Percentiles rank a stretch among this genome's conserved stretches.
phyloP scores from a whole-genome alignment of 2,888 invertebrate species.

The Podabrus alpinus region DNA sequence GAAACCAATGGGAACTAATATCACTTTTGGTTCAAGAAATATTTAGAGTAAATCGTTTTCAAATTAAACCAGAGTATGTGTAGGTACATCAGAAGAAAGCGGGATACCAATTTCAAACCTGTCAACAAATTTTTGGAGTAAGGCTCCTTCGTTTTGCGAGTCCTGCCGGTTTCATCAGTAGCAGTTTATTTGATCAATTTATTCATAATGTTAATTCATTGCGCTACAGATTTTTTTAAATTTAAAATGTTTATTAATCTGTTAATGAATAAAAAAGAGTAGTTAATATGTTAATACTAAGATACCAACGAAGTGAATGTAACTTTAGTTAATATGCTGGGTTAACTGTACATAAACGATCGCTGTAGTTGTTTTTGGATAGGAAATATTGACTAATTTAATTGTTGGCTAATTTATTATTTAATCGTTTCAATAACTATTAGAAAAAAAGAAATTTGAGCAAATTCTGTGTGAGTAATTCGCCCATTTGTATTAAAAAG shows the following conservation, averaged over 20 bases:
- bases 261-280: not conserved
- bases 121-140: no score
- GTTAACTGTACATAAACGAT: not conserved
- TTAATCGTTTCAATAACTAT: not conserved
- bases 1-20: no score
- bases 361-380: not conserved
- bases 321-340: not conserved
- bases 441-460: not conserved
- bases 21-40: no score
- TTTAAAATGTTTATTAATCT: not conserved
- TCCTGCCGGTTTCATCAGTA: no score
- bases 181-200: no score
- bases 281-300: not conserved
- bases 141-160: no score
- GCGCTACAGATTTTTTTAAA: not conserved
- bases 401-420: not conserved
- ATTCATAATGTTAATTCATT: no score
- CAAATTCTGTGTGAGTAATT: not conserved
- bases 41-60: no score
- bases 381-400: not conserved
- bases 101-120: no score
- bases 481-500: not conserved
- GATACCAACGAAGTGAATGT: not conserved
- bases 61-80: no score
- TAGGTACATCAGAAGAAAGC: no score